phyloP scores from a whole-genome alignment of 2,113 vertebrate genomes.

The Oreochromis tanganicae region DNA sequence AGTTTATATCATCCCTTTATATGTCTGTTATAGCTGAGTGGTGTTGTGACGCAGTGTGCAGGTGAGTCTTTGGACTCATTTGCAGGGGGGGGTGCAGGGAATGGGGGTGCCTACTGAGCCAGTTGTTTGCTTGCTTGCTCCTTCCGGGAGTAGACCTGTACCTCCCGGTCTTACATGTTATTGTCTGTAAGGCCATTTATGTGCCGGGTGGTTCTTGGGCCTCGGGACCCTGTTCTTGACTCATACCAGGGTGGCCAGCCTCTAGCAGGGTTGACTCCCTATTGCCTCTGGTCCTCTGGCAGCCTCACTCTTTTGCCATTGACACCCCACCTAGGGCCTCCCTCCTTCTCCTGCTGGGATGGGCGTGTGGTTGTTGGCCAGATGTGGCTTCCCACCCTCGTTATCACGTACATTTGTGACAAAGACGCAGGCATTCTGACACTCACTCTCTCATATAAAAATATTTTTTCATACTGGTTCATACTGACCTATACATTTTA shows the following conservation, averaged over 20 bases:
- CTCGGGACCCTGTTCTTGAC: background rate
- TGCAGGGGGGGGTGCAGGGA: background rate
- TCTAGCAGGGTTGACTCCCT: background rate
- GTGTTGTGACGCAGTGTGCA: background rate
- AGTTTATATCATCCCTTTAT: background rate
- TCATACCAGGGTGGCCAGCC: background rate
- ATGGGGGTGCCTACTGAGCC: background rate
- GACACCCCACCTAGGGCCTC: background rate
- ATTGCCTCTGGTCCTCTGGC: background rate
- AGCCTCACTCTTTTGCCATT: background rate
- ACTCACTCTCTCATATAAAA: background rate
- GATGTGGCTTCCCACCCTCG: background rate
- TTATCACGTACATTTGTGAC: background rate
- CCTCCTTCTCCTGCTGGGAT: background rate
- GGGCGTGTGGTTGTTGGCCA: background rate
- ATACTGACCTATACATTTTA: background rate
- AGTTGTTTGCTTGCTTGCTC: background rate
- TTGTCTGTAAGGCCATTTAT: background rate
- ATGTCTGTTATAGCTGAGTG: background rate
- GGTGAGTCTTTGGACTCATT: background rate
- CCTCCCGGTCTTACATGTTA: background rate
- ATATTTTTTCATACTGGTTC: background rate
- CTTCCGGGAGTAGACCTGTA: background rate
- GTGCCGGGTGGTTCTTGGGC: background rate
- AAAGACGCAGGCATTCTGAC: background rate